Evolutionary conservation across 2,797 vertebrate species (phyloP).

Genomic region (Discoglossus pictus): DNA sequence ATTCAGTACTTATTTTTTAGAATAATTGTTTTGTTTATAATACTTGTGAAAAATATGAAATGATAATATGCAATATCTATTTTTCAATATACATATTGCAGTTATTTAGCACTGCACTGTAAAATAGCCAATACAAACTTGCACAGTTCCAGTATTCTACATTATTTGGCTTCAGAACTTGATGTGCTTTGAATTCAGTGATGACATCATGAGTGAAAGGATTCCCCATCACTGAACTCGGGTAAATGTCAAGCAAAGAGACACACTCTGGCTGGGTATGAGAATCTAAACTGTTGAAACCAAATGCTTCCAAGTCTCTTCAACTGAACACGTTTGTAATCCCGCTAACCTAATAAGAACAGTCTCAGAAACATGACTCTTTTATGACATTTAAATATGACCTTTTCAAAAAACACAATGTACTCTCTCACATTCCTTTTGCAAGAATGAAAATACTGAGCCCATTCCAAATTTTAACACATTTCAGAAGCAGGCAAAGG

Average conservation of each 20-base stretch:
- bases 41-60: too few relatives aligned
- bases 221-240: neutral
- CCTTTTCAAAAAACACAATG: constrained; percentile 44
- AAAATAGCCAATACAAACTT: too few relatives aligned
- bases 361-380: constrained; percentile 12
- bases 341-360: constrained; percentile 15
- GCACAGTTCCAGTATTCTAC: too few relatives aligned
- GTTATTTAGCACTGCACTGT: too few relatives aligned
- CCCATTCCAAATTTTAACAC: neutral
- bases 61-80: too few relatives aligned
- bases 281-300: constrained; percentile 23
- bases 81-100: too few relatives aligned
- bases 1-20: too few relatives aligned
- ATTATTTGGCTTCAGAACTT: too few relatives aligned
- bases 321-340: constrained; percentile 33
- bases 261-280: constrained; percentile 3
- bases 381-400: constrained; percentile 55
- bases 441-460: constrained; percentile 38
- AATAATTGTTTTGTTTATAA: too few relatives aligned
- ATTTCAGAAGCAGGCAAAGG: constrained; percentile 14
- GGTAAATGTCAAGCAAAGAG: constrained; percentile 22
- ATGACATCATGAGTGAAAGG: too few relatives aligned
- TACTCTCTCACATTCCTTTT: constrained; percentile 22
- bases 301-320: neutral
- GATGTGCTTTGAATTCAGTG: too few relatives aligned